A percentile compares a stretch with the other conserved stretches of the same genome.
phyloP scores from a whole-genome alignment of 2,797 vertebrate genomes.

The Danio aesculapii region DNA sequence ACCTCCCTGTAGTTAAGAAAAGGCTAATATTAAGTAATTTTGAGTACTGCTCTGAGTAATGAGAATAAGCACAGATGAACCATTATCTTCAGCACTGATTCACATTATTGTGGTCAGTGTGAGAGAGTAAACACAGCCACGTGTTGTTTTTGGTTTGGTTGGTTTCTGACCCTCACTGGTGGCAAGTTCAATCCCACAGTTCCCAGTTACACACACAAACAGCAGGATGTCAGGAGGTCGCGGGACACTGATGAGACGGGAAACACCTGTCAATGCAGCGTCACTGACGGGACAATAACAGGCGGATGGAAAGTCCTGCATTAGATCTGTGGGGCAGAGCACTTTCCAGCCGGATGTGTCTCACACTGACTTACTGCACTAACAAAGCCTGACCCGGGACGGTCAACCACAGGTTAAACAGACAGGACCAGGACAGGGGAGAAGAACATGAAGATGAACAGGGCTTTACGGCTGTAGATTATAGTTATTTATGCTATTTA shows the following conservation, averaged over 20 bases:
- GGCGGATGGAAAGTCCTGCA: constrained; percentile 76
- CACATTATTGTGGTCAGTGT: no score
- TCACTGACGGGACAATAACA: constrained; percentile 75
- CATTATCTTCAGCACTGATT: no score
- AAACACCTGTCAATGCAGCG: constrained; percentile 82
- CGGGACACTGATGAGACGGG: constrained; percentile 75
- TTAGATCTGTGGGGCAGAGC: constrained; percentile 25
- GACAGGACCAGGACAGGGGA: background rate
- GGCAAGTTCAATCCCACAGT: constrained; percentile 24
- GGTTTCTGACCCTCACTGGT: constrained; percentile 29
- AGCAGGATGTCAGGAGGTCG: constrained; percentile 75
- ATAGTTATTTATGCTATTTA: no score
- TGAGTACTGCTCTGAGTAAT: no score
- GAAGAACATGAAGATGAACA: background rate
- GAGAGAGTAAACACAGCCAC: background rate
- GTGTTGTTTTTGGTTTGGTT: constrained; percentile 50
- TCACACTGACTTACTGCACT: constrained; percentile 64
- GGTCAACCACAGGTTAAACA: background rate
- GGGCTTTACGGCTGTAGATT: no score
- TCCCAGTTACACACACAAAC: constrained; percentile 50
- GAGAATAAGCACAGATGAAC: no score
- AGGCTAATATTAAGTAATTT: no score
- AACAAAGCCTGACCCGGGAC: constrained; percentile 62
- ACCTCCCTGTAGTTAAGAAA: no score
- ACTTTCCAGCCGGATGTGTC: constrained; percentile 42